Evolutionary conservation across 2,113 vertebrate species (phyloP), one percentile per base, ranked within the genome.

Genomic region (Pardalotus punctatus): DNA sequence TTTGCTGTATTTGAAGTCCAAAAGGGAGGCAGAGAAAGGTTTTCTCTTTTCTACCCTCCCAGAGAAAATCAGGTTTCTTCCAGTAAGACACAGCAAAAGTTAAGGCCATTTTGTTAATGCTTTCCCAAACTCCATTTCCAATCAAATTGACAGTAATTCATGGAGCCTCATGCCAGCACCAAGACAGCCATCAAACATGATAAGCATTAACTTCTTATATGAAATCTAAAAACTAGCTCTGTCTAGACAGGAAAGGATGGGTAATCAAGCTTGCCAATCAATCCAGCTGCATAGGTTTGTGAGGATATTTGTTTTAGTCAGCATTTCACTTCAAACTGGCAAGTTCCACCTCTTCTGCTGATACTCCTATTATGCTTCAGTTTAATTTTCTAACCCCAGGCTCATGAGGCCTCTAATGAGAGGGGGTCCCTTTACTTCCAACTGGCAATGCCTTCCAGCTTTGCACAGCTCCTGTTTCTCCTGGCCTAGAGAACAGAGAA

Each of bases 231-330:
- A 94, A 67, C 67, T 56, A 66, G 57, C 65, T 93, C 90, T 45
- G 93, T 97, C 97, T 97, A 97, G 96, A 97, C 96, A 97, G 97
- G 97, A 97, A 97, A 78, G 42, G 93, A 96, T 96, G 94, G 94
- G 88, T 96, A 94, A 97, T 92, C 87, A 87, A 87, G 71, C 33
- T 88, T 83, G 47, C 70, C 58, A 70, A 95, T 96, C 94, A 95
- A 93, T 84, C 65, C 76, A 90, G 74, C 67, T 84, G 78, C 88
- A 76, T 35, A 73, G 78, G 76, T 94, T 94, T 83, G 54, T 31
- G 53, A 69, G 58, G 54, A 38, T 81, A 69, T 93, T 94, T 94
- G 71, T 50, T 96, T 94, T 56, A 94, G 90, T 64, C 84, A 95
- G 86, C 42, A 65, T 93, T 95, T 91, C 73, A 86, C 58, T 95